Evolutionary conservation across 92 coral and sea anemone genomes (phyloP).

Genomic region (Scolanthus callimorphus): DNA sequence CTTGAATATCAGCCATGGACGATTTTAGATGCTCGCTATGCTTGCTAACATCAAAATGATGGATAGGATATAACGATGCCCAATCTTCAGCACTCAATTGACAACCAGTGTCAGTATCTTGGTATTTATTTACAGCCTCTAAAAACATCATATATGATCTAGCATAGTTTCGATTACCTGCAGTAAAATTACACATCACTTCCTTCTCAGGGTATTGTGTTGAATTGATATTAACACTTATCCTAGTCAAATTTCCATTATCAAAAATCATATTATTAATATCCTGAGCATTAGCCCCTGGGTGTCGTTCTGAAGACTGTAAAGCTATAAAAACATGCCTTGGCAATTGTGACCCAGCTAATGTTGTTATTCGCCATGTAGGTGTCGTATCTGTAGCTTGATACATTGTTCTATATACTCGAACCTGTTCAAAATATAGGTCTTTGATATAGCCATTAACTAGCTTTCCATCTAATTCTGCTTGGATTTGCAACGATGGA

Average conservation of each 20-base stretch:
- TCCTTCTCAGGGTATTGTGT: conserved; percentile 3
- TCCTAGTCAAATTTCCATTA: conserved; percentile 6
- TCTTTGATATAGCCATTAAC: conserved; percentile 2
- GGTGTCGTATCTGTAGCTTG: conserved; percentile 5
- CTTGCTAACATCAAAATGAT: not conserved
- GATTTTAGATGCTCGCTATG: not conserved
- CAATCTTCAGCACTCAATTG: conserved; percentile 1
- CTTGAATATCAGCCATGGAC: not conserved
- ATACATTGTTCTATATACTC: conserved; percentile 13
- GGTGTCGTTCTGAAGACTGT: not conserved
- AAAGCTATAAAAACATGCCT: conserved; percentile 8
- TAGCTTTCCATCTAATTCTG: conserved; percentile 4
- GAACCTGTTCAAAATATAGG: conserved; percentile 1
- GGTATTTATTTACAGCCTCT: conserved; percentile 8
- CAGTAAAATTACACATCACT: not conserved
- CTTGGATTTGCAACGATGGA: not conserved
- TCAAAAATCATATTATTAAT: conserved; percentile 4
- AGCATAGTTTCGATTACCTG: conserved; percentile 2
- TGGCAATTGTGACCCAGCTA: not conserved
- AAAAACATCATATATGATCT: conserved; percentile 2
- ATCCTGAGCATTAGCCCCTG: conserved; percentile 4
- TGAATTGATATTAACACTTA: not conserved
- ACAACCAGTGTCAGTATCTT: conserved; percentile 1
- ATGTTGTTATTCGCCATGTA: not conserved
- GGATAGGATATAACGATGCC: not conserved